These are phyloP conservation scores for Cryptocephalus moraei DNA, from an alignment of 2,888 invertebrate species.

Conservation along the genomic window DNA sequence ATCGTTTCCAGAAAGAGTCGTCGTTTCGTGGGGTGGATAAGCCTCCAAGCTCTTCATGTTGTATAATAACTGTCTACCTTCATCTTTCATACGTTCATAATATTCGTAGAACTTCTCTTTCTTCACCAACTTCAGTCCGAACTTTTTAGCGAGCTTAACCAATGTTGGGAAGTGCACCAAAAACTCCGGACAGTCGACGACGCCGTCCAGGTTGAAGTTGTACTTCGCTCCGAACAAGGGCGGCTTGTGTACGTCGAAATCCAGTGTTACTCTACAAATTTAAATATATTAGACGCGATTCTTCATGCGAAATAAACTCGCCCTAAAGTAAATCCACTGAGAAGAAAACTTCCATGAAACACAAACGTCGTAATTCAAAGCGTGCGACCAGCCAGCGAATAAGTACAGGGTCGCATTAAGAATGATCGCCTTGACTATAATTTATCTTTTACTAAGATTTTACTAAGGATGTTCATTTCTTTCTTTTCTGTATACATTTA, in stretches of 20 bases:
- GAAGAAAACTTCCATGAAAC: no score
- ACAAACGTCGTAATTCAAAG: no score
- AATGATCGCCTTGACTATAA: no score
- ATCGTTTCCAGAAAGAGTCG: constrained; percentile 48
- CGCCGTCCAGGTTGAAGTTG: constrained; percentile 90
- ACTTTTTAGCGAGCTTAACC: constrained; percentile 59
- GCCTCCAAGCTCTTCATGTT: constrained; percentile 75
- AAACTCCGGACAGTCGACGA: constrained; percentile 98
- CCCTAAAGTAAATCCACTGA: no score
- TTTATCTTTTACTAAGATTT: no score
- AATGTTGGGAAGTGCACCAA: constrained; percentile 87
- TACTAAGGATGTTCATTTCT: no score
- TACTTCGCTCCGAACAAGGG: constrained; percentile 94
- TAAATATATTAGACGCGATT: no score
- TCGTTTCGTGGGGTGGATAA: constrained; percentile 54
- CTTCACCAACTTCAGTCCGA: constrained; percentile 57
- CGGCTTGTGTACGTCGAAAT: constrained; percentile 52
- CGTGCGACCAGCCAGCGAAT: no score
- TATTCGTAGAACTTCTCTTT: constrained; percentile 72
- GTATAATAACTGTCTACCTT: constrained; percentile 51
- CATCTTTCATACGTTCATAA: constrained; percentile 53
- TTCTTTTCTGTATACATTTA: no score
- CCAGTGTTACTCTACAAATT: constrained; percentile 52
- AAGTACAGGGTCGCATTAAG: no score
- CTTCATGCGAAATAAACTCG: no score